Conservation (phyloP, 2,797 vertebrate genomes). For the Chanos chanos region DNA sequence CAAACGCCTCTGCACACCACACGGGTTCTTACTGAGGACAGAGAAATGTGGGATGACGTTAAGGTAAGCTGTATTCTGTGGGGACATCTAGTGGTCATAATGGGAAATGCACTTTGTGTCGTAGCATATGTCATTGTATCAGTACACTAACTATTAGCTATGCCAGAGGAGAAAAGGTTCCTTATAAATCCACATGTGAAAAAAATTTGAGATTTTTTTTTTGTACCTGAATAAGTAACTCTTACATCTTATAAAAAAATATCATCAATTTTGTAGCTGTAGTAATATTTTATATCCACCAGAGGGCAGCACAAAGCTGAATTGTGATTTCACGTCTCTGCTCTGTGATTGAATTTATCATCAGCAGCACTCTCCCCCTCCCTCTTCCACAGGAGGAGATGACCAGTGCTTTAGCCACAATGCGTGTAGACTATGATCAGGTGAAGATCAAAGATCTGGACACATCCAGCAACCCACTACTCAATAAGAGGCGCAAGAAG, state of each 20-base stretch:
- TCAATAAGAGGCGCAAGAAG: slow-evolving; percentile 96
- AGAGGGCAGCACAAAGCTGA: slow-evolving; percentile 15
- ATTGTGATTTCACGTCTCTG: background rate
- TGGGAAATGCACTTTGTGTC: slow-evolving; percentile 2
- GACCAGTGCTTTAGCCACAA: slow-evolving; percentile 94
- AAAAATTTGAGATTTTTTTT: too few relatives aligned
- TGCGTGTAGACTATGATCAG: slow-evolving; percentile 98
- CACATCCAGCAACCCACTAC: slow-evolving; percentile 91
- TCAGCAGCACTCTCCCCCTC: background rate
- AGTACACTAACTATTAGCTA: too few relatives aligned
- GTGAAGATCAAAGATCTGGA: slow-evolving; percentile 97
- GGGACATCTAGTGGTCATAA: slow-evolving; percentile 49
- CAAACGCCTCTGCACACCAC: slow-evolving; percentile 94
- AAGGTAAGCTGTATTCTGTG: slow-evolving; percentile 77
- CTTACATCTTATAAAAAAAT: too few relatives aligned
- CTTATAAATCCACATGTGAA: too few relatives aligned
- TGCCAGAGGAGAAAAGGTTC: too few relatives aligned
- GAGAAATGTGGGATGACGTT: slow-evolving; percentile 95
- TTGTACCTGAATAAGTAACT: too few relatives aligned
- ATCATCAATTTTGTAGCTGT: background rate
- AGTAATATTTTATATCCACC: background rate
- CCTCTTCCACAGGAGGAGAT: slow-evolving; percentile 84
- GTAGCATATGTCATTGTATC: too few relatives aligned
- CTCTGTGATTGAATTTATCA: background rate
- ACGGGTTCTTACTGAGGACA: slow-evolving; percentile 91